phyloP scores from a whole-genome alignment of 2,888 invertebrate species.

The Gymnocheta viridis region DNA sequence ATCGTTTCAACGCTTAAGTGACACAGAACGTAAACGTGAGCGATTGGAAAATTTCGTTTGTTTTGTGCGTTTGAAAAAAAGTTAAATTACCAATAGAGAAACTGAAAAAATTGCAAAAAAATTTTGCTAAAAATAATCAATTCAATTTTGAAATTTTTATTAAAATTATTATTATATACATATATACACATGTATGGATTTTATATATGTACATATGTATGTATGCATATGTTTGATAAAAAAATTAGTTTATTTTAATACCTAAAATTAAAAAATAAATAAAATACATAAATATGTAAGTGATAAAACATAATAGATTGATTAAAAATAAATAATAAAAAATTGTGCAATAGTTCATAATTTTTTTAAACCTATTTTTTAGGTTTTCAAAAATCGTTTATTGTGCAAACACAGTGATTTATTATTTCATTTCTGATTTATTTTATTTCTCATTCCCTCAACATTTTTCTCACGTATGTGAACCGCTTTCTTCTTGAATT shows the following conservation, averaged over 20 bases:
- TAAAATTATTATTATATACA: too few species aligned
- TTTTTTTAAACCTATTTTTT: too few species aligned
- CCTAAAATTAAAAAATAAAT: background rate
- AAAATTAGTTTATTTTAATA: background rate
- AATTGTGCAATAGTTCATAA: too few species aligned
- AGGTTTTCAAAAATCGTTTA: too few species aligned
- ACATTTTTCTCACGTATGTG: too few species aligned
- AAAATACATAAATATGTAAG: background rate
- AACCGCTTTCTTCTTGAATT: too few species aligned
- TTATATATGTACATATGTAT: background rate
- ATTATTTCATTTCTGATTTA: too few species aligned
- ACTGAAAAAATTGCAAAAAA: background rate
- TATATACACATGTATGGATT: background rate
- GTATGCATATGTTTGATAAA: background rate
- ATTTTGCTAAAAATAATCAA: background rate
- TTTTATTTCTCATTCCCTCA: too few species aligned
- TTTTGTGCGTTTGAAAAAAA: slow-evolving; percentile 14
- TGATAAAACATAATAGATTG: too few species aligned
- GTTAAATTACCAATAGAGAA: slow-evolving; percentile 1
- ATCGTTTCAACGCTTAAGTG: slow-evolving; percentile 59
- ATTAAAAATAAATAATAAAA: too few species aligned
- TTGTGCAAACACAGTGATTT: too few species aligned
- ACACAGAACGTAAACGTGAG: slow-evolving; percentile 32
- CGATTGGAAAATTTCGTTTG: slow-evolving; percentile 6
- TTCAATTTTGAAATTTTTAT: background rate